Conservation (phyloP, 2,888 invertebrate genomes). For the Acleris literana region DNA sequence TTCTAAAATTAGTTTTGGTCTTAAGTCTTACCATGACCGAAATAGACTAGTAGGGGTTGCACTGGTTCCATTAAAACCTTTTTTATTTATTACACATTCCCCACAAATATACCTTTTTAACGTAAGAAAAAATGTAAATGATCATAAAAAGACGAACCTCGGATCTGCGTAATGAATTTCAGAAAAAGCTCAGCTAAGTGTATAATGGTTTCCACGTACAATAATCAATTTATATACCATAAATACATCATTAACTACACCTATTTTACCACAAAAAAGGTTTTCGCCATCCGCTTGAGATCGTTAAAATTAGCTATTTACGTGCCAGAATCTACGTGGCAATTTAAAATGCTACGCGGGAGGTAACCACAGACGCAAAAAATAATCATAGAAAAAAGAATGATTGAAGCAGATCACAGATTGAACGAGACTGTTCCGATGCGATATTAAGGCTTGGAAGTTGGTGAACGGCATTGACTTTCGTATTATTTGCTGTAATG, state of each 20-base stretch:
- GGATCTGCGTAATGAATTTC: background rate
- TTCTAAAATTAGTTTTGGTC: background rate
- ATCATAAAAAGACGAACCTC: background rate
- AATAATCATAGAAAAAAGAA: conserved; percentile 34
- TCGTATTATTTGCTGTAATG: conserved; percentile 32
- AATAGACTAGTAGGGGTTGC: too few species aligned
- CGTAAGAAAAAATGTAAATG: background rate
- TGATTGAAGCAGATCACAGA: conserved; percentile 43
- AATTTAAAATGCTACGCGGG: conserved; percentile 40
- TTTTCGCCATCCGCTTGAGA: conserved; percentile 20
- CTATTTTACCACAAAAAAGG: conserved; percentile 32
- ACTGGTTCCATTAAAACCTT: background rate
- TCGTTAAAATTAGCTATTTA: conserved; percentile 35
- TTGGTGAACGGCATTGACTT: conserved; percentile 43
- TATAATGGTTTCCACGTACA: conserved; percentile 30
- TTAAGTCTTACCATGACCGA: too few species aligned
- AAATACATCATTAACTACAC: conserved; percentile 34
- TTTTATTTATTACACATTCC: background rate
- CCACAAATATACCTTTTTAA: too few species aligned
- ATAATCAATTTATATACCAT: conserved; percentile 35
- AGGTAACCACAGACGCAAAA: conserved; percentile 40
- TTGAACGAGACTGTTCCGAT: conserved; percentile 41
- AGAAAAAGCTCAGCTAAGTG: conserved; percentile 9
- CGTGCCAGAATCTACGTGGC: conserved; percentile 34
- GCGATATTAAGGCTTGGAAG: conserved; percentile 45